Conservation (phyloP, 1,140 invertebrate species). For the Penaeus indicus region DNA sequence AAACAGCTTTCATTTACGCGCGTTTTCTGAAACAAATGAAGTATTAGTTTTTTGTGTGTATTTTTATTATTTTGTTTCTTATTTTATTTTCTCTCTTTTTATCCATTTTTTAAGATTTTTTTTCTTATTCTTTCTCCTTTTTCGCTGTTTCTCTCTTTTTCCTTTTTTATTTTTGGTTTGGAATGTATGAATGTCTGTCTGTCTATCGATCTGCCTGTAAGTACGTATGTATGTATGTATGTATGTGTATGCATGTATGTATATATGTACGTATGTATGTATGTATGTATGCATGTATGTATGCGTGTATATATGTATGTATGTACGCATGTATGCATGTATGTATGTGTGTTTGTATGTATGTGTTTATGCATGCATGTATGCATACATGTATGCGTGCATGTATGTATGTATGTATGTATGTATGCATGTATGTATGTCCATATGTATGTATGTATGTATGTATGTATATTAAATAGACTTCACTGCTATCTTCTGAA, state of each 20-base stretch:
- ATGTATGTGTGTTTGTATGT: not conserved
- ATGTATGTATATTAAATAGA: not conserved
- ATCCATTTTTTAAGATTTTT: too few relatives aligned
- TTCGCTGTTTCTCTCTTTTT: too few relatives aligned
- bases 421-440: constrained; percentile 21
- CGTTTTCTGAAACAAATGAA: too few relatives aligned
- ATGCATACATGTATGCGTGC: not conserved
- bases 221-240: not conserved
- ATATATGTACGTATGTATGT: not conserved
- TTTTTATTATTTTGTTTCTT: too few relatives aligned
- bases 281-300: not conserved
- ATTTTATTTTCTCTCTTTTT: too few relatives aligned
- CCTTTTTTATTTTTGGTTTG: too few relatives aligned
- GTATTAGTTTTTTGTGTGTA: too few relatives aligned
- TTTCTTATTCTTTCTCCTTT: too few relatives aligned
- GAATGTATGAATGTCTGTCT: too few relatives aligned
- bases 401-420: constrained; percentile 6
- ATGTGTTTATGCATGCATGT: not conserved
- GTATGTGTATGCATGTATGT: not conserved
- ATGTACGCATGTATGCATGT: not conserved
- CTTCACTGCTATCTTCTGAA: too few relatives aligned
- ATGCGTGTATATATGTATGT: constrained; percentile 4
- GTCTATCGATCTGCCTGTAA: not conserved
- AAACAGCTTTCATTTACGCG: too few relatives aligned
- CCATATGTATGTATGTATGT: not conserved